Base-by-base conservation (phyloP, 2,888 invertebrate genomes). In the Theodoxus fluviatilis region DNA sequence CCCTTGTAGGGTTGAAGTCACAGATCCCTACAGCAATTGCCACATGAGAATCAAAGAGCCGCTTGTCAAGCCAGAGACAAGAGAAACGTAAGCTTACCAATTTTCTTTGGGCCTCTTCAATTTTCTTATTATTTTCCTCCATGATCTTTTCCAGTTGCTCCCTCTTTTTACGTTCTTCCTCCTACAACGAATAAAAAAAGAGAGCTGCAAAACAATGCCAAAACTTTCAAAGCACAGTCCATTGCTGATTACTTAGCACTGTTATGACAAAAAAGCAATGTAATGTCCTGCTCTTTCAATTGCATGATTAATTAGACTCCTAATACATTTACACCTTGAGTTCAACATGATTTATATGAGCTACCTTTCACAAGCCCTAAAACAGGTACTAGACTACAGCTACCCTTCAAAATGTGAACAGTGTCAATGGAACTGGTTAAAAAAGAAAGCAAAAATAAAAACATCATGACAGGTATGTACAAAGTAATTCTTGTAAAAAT, bases 111-210 rank as follows among this genome's bases (percentile, higher is more conserved):
- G 96, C 96, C 88, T 97, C 96, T 89, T 97, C 96, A 80, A 97
- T 96, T 90, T 96, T 97, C 89, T 92, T 92, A 91, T 96, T 96
- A 90, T 98, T 98, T 90, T 98, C 97, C 83, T 95, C 95, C 92
- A 97, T 93, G 89, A 97, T 97, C 89, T 92, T 92, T 90, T 97
- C 96, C 87, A 97, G 91, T 89, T 96, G 95, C 91, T 95, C 94
- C 84, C 95, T 93, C 90, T 97, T 96, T 90, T 93, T 92, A 89
- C 92, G 92, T 91, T 98, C 97, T 91, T 96, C 96, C 91, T 96
- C 97, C 97, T 98, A 94, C 75, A 88, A 87, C 43, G 9, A 15
- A 12, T 43, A 43, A 43, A 12, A 15, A 12, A 15, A 15, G 18
- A 43, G 18, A 43, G 9, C 15, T 12, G 9, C 15, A 12, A 12